Conservation (phyloP, 2,113 vertebrate species). For the Bubo bubo region DNA sequence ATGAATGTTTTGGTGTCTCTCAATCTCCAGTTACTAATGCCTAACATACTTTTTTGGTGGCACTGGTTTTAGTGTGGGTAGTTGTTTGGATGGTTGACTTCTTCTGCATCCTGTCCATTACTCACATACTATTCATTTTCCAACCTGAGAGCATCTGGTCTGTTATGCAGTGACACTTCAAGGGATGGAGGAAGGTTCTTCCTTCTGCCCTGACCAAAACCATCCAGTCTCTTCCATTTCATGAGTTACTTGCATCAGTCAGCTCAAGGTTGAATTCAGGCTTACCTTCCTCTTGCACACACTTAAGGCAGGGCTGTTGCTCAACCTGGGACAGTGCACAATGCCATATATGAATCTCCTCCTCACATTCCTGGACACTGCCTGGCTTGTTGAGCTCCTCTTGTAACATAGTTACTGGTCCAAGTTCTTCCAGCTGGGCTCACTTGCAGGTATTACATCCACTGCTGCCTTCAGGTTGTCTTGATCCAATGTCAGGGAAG, state of each 20-base stretch:
- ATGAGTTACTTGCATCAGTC: background rate
- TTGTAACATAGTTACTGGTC: background rate
- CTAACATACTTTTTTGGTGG: background rate
- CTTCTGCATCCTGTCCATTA: background rate
- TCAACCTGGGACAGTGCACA: background rate
- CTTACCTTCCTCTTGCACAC: background rate
- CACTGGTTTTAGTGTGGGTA: background rate
- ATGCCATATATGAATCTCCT: background rate
- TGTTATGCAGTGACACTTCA: background rate
- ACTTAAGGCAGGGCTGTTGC: too few species aligned
- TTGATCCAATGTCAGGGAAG: too few species aligned
- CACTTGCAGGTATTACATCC: background rate
- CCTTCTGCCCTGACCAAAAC: background rate
- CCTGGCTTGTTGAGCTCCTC: background rate
- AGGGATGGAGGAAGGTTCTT: background rate
- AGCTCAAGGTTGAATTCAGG: background rate
- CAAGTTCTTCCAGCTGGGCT: background rate
- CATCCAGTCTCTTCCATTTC: background rate
- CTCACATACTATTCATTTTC: background rate
- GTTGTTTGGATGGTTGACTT: background rate
- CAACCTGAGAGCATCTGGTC: background rate
- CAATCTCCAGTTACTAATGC: background rate
- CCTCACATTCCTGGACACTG: too few species aligned
- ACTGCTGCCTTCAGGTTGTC: background rate
- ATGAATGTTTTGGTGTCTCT: background rate